Conservation (phyloP, 1,140 invertebrate species). For the Drosophila equinoxialis region DNA sequence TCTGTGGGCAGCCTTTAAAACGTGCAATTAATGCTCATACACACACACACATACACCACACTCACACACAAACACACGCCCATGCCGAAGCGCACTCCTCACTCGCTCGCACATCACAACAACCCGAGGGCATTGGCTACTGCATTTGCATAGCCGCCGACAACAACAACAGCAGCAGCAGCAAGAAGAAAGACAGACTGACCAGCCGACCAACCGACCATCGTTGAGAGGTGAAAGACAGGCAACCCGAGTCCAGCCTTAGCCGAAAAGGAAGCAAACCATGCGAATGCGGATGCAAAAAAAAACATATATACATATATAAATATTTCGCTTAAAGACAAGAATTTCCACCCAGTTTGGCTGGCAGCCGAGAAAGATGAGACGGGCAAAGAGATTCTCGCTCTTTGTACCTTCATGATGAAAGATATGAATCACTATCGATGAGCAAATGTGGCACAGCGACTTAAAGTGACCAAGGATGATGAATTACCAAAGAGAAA, state of each 20-base stretch:
- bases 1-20: conserved; percentile 77
- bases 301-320: not conserved
- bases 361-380: not conserved
- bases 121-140: conserved; percentile 82
- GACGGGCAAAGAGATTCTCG: not conserved
- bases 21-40: conserved; percentile 76
- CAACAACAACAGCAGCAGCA: conserved; percentile 23
- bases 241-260: conserved; percentile 8
- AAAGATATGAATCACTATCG: conserved; percentile 12
- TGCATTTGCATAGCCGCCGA: conserved; percentile 81
- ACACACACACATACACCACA: conserved; percentile 28
- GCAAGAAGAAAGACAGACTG: not conserved
- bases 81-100: conserved; percentile 41
- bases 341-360: conserved; percentile 10
- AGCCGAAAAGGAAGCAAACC: conserved; percentile 13
- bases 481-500: not conserved
- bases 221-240: conserved; percentile 11
- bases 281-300: conserved; percentile 10
- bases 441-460: not conserved
- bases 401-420: conserved; percentile 3
- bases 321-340: conserved; percentile 10
- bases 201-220: not conserved
- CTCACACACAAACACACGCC: conserved; percentile 29
- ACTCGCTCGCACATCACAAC: conserved; percentile 78
- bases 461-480: not conserved